Base-by-base conservation (phyloP, 1,140 invertebrate species). In the Rhopalosiphum padi region DNA sequence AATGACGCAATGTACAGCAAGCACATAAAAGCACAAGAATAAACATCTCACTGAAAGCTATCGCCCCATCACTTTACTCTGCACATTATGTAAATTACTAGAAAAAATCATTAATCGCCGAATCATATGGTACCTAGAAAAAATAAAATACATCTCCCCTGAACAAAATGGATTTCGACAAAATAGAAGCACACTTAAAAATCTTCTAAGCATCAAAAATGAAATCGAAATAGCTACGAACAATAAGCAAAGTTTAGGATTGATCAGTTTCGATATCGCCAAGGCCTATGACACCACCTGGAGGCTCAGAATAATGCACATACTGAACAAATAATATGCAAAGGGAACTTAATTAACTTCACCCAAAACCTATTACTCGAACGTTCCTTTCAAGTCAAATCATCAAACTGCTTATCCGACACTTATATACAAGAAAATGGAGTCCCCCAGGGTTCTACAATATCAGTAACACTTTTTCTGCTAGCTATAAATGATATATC, bases 401-500 rank as follows among this genome's bases (percentile, higher is more conserved):
- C 82, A 82, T 51, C 41, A 51, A 85, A 83, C 92, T 82, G 55
- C 48, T 35, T 85, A 23, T 93, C 92, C 0, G 68, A 93, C 37
- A 85, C 18, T 0, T 35, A 48, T 11, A 48, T 46, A 83, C 93
- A 90, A 77, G 93, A 94, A 83, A 94, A 94, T 82, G 93, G 89
- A 77, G 88, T 94, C 6, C 93, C 88, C 9, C 93, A 90, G 89
- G 88, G 93, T 37, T 51, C 53, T 9, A 22, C 77, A 83, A 43
- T 94, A 4, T 60, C 48, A 2, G 88, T 90, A 35, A 94, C 60
- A 1, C 77, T 94, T 46, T 94, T 94, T 85, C 53, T 86, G 30
- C 89, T 94, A 77, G 93, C 93, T 6, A 37, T 94, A 37, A 93
- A 93, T 37, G 82, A 93, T 51, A 86, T 93, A 6, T 82, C 83